These are phyloP conservation scores for Origma solitaria DNA, from an alignment of 2,113 vertebrate genomes.

Conservation along the genomic window DNA sequence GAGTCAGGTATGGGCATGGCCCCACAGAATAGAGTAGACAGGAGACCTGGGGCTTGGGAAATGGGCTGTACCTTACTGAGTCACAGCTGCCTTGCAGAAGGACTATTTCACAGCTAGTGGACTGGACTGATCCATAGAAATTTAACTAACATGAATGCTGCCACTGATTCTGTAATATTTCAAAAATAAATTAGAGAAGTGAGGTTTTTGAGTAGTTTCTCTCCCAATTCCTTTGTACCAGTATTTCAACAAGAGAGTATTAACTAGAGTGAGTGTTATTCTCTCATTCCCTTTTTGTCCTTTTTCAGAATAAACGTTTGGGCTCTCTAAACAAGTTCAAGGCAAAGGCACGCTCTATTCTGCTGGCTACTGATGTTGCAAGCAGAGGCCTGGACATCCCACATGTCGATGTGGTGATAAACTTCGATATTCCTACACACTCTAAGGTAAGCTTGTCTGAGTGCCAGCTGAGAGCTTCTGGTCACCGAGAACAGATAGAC, in stretches of 20 bases:
- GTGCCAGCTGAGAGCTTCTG: background rate
- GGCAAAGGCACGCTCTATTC: slow-evolving; percentile 91
- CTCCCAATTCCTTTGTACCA: background rate
- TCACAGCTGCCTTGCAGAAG: background rate
- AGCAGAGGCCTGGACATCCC: slow-evolving; percentile 96
- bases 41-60: background rate
- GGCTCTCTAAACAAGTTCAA: slow-evolving; percentile 98
- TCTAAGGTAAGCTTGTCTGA: slow-evolving; percentile 83
- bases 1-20: slow-evolving; percentile 82
- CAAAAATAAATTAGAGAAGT: background rate
- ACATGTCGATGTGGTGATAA: slow-evolving; percentile 96
- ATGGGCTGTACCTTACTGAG: background rate
- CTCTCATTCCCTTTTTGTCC: background rate
- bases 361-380: slow-evolving; percentile 95
- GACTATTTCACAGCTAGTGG: background rate
- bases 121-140: background rate
- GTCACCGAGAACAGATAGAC: background rate
- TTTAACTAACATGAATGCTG: background rate
- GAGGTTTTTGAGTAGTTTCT: background rate
- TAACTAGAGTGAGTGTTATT: background rate
- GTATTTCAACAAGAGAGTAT: background rate
- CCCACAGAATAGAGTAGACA: background rate
- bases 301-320: slow-evolving; percentile 88
- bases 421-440: slow-evolving; percentile 98
- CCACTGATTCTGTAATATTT: background rate